Percentiles rank a stretch among this genome's conserved stretches.
Evolutionary conservation across 2,888 invertebrate genomes (phyloP).

Genomic region (Ariolimax columbianus): DNA sequence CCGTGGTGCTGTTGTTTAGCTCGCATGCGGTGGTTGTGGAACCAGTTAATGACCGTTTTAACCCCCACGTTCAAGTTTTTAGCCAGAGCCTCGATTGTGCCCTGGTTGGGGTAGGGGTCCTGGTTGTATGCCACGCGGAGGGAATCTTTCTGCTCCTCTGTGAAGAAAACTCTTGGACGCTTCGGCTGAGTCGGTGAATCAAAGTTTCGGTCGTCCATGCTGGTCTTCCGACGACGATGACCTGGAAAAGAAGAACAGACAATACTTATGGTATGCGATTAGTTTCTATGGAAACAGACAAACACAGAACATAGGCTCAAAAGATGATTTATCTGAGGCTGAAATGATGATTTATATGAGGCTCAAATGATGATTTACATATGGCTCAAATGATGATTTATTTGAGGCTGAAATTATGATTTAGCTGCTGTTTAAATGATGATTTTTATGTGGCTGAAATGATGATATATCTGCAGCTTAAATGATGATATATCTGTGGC

Average conservation of each 20-base stretch:
- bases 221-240: slow-evolving; percentile 87
- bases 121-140: slow-evolving; percentile 94
- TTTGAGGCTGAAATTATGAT: too few species aligned
- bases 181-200: slow-evolving; percentile 74
- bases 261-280: too few species aligned
- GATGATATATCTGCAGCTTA: too few species aligned
- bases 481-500: too few species aligned
- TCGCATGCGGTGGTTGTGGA: slow-evolving; percentile 99
- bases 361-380: too few species aligned
- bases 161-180: slow-evolving; percentile 94
- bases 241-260: slow-evolving; percentile 59
- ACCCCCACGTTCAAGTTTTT: slow-evolving; percentile 93
- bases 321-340: too few species aligned
- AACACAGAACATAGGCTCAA: too few species aligned
- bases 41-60: slow-evolving; percentile 99
- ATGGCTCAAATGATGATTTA: too few species aligned
- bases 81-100: slow-evolving; percentile 96
- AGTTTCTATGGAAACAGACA: too few species aligned
- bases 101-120: slow-evolving; percentile 97
- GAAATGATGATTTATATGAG: too few species aligned
- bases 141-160: slow-evolving; percentile 98
- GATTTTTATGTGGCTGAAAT: too few species aligned
- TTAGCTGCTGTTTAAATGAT: too few species aligned
- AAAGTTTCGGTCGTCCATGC: slow-evolving; percentile 74
- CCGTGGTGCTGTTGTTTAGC: slow-evolving; percentile 83